Percentiles rank a stretch among this genome's conserved stretches.
phyloP scores from a whole-genome alignment of 2,888 invertebrate genomes.

The Nomada goodeniana region DNA sequence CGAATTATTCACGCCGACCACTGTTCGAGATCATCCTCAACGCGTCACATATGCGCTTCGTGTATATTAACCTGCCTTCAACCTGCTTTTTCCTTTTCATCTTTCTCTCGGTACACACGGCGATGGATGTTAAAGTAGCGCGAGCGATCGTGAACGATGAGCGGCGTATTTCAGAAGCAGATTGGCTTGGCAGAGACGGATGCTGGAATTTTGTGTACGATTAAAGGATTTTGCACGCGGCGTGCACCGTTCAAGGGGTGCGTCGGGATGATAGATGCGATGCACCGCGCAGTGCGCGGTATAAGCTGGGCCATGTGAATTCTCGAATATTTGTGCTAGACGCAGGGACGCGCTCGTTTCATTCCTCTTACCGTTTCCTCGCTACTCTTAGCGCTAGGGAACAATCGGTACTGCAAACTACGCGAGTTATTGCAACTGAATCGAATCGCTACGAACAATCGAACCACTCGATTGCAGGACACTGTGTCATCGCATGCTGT shows the following conservation, averaged over 20 bases:
- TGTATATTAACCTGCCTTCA: not conserved
- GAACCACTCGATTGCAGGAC: not conserved
- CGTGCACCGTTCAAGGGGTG: not conserved
- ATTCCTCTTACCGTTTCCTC: not conserved
- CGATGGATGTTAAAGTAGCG: not conserved
- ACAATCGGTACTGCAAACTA: not conserved
- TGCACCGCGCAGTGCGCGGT: not conserved
- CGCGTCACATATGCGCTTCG: not conserved
- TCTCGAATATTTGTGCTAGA: not conserved
- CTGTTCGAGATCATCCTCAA: not conserved
- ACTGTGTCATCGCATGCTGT: not conserved
- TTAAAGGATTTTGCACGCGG: not conserved
- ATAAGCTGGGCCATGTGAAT: not conserved
- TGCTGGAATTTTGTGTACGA: slow-evolving; percentile 1
- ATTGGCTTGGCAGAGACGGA: slow-evolving; percentile 9
- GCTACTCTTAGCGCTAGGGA: not conserved
- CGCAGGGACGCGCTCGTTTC: no score
- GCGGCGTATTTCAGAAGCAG: slow-evolving; percentile 4
- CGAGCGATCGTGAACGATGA: not conserved
- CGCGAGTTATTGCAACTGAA: not conserved
- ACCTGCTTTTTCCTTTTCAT: not conserved
- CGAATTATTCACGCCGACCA: slow-evolving; percentile 34
- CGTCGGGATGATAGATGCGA: slow-evolving; percentile 4
- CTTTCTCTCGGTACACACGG: no score
- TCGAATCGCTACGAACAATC: slow-evolving; percentile 1